Base-by-base conservation (phyloP, 2,113 vertebrate genomes). In the Papio anubis region DNA sequence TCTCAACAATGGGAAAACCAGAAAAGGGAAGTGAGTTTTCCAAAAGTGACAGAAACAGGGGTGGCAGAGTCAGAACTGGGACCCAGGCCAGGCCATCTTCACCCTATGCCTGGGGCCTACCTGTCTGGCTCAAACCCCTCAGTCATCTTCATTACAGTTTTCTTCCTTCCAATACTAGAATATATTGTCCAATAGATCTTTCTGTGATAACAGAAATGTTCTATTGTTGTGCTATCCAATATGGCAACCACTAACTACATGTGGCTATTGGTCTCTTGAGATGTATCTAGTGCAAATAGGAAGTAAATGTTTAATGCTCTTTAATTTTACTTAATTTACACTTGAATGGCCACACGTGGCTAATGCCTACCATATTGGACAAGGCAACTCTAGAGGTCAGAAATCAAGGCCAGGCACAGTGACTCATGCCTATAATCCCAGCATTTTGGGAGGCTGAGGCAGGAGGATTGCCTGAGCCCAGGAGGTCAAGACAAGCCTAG, bases 251-350 rank as follows among this genome's bases (percentile, higher is more conserved):
- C 1, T 11, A 55, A 68, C 75, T 59, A 43, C 21, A 38, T 6
- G 14, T 25, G n/a, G 27, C 90, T 57, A 8, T 9, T 43, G 75
- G 52, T 43, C 38, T 50, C 50, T 45, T 72, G 32, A 59, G 76
- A 95, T 57, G 43, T n/a, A 5, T 57, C n/a, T 27, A 75, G 57
- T 21, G 30, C 25, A 80, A 80, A 88, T n/a, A 90, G 25, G 30
- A 88, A 40, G 18, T 87, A 43, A 81, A 90, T n/a, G 86, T 93
- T 75, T 90, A 92, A 90, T 88, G 43, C 45, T 89, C 14, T 9
- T 80, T 84, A 57, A 87, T 90, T 94, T 52, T 66, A 90, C 75
- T 81, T 38, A 52, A 59, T 50, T 57, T 80, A 72, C 9, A 80
- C 20, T 50, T 64, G 66, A 55, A 83, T 45, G 59, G n/a, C 18